A percentile compares a stretch with the other conserved stretches of the same genome.
Conservation (phyloP, 2,113 vertebrate genomes). For the Trematomus loennbergii region DNA sequence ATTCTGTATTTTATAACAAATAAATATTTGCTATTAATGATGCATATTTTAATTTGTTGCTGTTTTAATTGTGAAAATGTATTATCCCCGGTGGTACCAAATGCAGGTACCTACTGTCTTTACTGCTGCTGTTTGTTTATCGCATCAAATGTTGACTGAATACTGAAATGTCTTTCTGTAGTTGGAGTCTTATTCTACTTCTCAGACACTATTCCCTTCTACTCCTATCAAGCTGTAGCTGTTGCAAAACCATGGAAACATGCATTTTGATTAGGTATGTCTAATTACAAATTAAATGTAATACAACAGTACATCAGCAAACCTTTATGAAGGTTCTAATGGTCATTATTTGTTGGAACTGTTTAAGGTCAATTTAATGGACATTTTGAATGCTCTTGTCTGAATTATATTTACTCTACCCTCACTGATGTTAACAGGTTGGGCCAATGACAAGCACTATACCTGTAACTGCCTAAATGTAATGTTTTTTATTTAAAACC, state of each 20-base stretch:
- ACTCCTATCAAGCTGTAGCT: too few relatives aligned
- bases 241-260: too few relatives aligned
- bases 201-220: too few relatives aligned
- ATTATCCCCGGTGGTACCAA: too few relatives aligned
- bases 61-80: neutral
- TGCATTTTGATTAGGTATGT: neutral
- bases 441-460: too few relatives aligned
- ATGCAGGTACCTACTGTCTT: neutral
- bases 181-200: neutral
- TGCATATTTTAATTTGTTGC: slow-evolving; percentile 27
- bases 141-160: neutral
- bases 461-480: neutral
- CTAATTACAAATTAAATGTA: neutral
- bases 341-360: neutral
- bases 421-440: neutral
- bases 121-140: neutral
- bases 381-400: neutral
- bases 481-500: too few relatives aligned
- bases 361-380: neutral
- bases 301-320: neutral
- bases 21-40: slow-evolving; percentile 71
- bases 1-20: slow-evolving; percentile 81
- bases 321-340: neutral
- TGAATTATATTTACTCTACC: neutral
- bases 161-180: neutral